A percentile compares a stretch with the other conserved stretches of the same genome.
Conservation (phyloP, 2,113 vertebrate species). For the Psephotus haematonotus region DNA sequence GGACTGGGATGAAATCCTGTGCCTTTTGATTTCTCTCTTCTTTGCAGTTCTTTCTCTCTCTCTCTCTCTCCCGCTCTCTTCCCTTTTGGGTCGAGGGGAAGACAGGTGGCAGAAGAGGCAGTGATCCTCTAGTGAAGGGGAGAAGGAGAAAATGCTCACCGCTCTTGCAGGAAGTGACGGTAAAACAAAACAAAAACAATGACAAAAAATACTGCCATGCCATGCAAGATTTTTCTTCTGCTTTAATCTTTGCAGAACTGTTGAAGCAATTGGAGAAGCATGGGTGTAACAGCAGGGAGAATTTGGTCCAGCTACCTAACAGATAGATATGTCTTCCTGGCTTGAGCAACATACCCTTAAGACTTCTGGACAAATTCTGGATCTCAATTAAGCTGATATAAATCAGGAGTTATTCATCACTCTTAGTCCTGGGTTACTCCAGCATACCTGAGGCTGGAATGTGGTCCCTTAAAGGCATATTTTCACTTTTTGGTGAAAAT, state of each 20-base stretch:
- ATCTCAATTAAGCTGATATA: constrained; percentile 15
- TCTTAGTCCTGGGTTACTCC: not conserved
- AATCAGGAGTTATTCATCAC: constrained; percentile 8
- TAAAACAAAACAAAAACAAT: not conserved
- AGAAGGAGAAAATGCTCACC: not conserved
- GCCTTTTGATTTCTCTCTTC: constrained; percentile 63
- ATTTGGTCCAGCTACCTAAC: not conserved
- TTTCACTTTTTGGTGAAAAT: constrained; percentile 10
- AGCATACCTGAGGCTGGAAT: not conserved
- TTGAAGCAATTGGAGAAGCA: not conserved
- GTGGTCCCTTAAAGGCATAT: not conserved
- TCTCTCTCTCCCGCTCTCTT: constrained; percentile 4
- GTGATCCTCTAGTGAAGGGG: constrained; percentile 8
- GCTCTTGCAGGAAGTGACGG: not conserved
- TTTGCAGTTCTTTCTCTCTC: constrained; percentile 18
- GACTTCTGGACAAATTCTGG: constrained; percentile 29
- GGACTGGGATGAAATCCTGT: constrained; percentile 82
- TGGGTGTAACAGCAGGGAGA: not conserved
- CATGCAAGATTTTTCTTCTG: not conserved
- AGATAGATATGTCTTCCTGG: constrained; percentile 3
- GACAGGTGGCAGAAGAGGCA: constrained; percentile 8
- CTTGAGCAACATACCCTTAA: not conserved
- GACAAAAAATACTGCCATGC: not conserved
- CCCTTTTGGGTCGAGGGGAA: not conserved
- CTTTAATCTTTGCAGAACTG: not conserved